Evolutionary conservation across 1,140 invertebrate genomes (phyloP), one percentile per base, ranked within the genome.

Genomic region (Drosophila saltans): DNA sequence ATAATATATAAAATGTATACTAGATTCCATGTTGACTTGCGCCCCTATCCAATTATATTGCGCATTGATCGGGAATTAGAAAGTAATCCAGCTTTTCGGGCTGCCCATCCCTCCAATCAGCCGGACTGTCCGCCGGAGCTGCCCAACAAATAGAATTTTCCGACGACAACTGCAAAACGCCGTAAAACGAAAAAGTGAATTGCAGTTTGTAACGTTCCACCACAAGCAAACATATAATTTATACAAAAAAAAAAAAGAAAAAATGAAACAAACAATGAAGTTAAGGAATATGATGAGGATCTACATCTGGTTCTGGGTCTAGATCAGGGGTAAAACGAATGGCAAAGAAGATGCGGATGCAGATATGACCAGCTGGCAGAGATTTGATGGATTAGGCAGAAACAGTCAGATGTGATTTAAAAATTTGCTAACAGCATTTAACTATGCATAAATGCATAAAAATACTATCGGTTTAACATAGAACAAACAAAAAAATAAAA

Each of bases 21-120:
- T 26, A 96, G 97, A 93, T 99, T 98, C 93, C 96, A 97, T 80
- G 97, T 99, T 0, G 97, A 99, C 91, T 93, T 99, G 84, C 94
- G 95, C 73, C 95, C 96, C 1, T 99, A 97, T 92, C 98, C 98
- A 11, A 97, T 95, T 56, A 98, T 99, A 74, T 93, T 96, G 30
- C 94, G 97, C 78, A 97, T 99, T 48, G 96, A 98, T 93, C 94
- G 96, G 40, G 95, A 97, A 90, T 93, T 98, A 65, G 97, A 98
- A 91, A 95, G 96, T 89, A 96, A 97, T 92, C 96, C 96, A 28
- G 97, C 97, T 1, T 98, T 99, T 92, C 94, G 96, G 48, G 96
- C 96, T 24, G 96, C 97, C 72, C 96, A 98, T 93, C 96, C 97
- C 33, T 96, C 96, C 73, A 95, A 95, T 89, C 98, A 99, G 94